A percentile compares a stretch with the other conserved stretches of the same genome.
Evolutionary conservation across 2,113 vertebrate species (phyloP).

Genomic region (Pituophis catenifer): DNA sequence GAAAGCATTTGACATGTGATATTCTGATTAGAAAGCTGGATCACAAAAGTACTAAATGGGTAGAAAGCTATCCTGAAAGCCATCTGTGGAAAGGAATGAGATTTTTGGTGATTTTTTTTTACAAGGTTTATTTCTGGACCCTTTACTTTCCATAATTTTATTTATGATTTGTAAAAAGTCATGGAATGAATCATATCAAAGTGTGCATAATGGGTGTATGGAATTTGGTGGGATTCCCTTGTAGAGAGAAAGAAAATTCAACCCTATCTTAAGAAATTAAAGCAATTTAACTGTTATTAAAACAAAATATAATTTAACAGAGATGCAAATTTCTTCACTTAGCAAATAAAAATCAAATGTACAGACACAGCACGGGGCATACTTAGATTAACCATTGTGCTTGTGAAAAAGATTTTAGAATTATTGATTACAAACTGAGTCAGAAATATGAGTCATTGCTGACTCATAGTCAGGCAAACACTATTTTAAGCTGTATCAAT

Average conservation of each 20-base stretch:
- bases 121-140: neutral
- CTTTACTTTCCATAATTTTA: neutral
- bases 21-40: neutral
- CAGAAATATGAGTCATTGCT: neutral
- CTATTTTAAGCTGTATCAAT: neutral
- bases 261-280: neutral
- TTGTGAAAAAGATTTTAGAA: neutral
- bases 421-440: neutral
- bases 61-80: neutral
- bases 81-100: neutral
- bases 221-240: neutral
- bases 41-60: neutral
- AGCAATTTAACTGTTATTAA: neutral
- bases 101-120: neutral
- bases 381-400: neutral
- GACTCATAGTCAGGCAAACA: neutral
- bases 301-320: neutral
- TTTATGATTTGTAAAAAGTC: neutral
- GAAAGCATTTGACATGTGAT: neutral
- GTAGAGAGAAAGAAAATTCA: neutral
- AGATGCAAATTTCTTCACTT: neutral
- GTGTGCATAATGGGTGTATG: neutral
- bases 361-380: neutral
- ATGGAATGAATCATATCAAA: neutral
- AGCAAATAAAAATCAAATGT: neutral